Evolutionary conservation across 2,888 invertebrate species (phyloP).

Genomic region (Arctia plantaginis): DNA sequence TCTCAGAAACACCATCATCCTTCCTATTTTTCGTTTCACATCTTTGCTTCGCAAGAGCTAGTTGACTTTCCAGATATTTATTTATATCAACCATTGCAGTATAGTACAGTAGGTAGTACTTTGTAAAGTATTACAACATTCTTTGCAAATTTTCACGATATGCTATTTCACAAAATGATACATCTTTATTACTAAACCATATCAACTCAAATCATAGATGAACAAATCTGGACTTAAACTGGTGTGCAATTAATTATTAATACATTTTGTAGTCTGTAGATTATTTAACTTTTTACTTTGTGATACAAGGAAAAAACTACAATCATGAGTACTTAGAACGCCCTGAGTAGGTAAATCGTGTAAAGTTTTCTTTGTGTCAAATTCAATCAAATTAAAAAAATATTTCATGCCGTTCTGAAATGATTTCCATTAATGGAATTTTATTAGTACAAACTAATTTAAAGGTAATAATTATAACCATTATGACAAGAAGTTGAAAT

Average conservation of each 20-base stretch:
- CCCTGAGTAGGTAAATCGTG: too few relatives aligned
- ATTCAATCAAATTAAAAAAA: too few relatives aligned
- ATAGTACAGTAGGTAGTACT: background rate
- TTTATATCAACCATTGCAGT: constrained; percentile 75
- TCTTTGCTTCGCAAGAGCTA: constrained; percentile 74
- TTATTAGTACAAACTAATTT: background rate
- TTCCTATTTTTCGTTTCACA: constrained; percentile 58
- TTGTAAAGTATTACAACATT: background rate
- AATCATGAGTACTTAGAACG: background rate
- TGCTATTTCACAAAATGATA: background rate
- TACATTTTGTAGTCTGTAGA: background rate
- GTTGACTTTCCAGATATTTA: constrained; percentile 79
- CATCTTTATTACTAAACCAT: background rate
- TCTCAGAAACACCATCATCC: constrained; percentile 63
- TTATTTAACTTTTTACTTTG: background rate
- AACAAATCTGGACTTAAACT: background rate
- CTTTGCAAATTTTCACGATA: background rate
- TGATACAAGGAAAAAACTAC: background rate
- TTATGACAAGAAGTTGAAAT: background rate
- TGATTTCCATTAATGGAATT: too few relatives aligned
- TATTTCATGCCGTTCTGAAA: too few relatives aligned
- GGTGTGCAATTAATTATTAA: background rate
- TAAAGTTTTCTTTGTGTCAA: too few relatives aligned
- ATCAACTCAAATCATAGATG: background rate
- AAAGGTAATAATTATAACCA: background rate